Conservation (phyloP, 1,140 invertebrate genomes). For the Eulimnadia texana region DNA sequence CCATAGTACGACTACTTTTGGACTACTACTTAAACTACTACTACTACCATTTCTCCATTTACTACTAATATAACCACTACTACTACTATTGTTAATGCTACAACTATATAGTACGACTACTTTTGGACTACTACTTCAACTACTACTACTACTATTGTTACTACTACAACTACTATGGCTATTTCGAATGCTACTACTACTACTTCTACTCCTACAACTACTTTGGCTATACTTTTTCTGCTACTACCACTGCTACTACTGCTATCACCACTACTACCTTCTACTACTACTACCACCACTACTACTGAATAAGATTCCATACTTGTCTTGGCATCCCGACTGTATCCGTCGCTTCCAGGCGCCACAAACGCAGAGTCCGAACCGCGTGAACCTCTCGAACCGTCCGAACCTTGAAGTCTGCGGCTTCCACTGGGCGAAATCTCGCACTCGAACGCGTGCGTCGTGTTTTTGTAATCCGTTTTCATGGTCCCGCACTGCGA, state of each 20-base stretch:
- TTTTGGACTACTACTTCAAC: background rate
- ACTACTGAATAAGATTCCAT: background rate
- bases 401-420: background rate
- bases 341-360: slow-evolving; percentile 7
- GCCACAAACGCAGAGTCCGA: slow-evolving; percentile 5
- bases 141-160: background rate
- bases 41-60: too few relatives aligned
- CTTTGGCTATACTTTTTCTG: too few relatives aligned
- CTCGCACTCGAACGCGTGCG: slow-evolving; percentile 1
- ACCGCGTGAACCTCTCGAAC: slow-evolving; percentile 3
- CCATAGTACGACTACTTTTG: background rate
- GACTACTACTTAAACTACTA: too few relatives aligned
- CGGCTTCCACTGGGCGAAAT: background rate
- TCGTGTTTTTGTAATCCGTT: background rate
- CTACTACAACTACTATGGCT: too few relatives aligned
- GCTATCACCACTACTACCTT: background rate
- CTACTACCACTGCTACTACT: background rate
- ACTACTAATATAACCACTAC: too few relatives aligned
- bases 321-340: slow-evolving; percentile 3
- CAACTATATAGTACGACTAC: background rate
- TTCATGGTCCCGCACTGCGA: slow-evolving; percentile 1
- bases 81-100: background rate
- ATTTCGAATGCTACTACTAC: too few relatives aligned
- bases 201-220: too few relatives aligned
- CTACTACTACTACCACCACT: background rate